A percentile compares a stretch with the other conserved stretches of the same genome.
These are phyloP conservation scores for Cephus spinipes DNA, from an alignment of 2,888 invertebrate genomes.

Conservation along the genomic window DNA sequence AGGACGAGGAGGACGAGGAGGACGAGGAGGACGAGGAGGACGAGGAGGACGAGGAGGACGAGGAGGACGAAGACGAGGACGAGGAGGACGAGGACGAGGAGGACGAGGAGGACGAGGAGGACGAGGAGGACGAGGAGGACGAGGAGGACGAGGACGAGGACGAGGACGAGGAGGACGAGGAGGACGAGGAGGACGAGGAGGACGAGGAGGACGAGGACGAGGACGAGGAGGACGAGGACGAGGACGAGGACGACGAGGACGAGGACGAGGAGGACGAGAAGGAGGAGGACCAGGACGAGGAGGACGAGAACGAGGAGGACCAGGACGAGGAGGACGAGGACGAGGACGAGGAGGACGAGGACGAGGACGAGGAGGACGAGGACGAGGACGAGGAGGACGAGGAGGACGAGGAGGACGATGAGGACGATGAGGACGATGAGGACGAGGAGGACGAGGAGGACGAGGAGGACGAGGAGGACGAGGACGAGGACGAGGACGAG, in stretches of 20 bases:
- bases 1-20: constrained; percentile 1
- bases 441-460: neutral
- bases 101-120: constrained; percentile 1
- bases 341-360: constrained; percentile 1
- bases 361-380: neutral
- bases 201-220: constrained; percentile 6
- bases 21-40: neutral
- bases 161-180: neutral
- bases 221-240: neutral
- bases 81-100: neutral
- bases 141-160: constrained; percentile 1
- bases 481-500: neutral
- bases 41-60: neutral
- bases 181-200: constrained; percentile 2
- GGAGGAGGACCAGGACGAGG: neutral
- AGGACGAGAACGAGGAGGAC: no score
- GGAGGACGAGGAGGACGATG: no score
- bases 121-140: constrained; percentile 1
- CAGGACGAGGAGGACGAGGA: neutral
- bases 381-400: neutral
- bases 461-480: neutral
- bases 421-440: no score
- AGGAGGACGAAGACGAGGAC: no score
- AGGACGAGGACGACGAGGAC: neutral
- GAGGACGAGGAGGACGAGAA: constrained; percentile 1